Percentiles rank a stretch among this genome's conserved stretches.
phyloP scores from a whole-genome alignment of 2,888 invertebrate genomes.

The Pachymerium ferrugineum region DNA sequence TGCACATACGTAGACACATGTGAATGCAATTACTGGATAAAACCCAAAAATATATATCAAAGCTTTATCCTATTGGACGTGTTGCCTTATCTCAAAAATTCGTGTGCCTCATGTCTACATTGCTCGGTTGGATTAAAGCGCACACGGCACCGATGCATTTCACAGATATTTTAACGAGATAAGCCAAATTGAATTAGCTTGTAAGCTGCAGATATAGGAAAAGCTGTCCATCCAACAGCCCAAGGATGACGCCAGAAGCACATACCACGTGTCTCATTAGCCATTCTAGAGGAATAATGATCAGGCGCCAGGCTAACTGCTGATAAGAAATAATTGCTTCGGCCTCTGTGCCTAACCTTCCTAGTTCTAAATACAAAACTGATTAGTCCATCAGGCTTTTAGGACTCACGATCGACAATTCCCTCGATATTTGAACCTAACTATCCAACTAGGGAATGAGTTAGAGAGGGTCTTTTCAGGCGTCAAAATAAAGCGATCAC shows the following conservation, averaged over 20 bases:
- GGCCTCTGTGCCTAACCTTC: neutral
- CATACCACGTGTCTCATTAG: neutral
- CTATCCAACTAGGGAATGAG: neutral
- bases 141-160: neutral
- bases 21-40: neutral
- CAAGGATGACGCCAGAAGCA: neutral
- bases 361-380: neutral
- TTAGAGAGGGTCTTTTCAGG: conserved; percentile 4
- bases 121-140: neutral
- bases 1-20: neutral
- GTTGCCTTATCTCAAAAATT: conserved; percentile 4
- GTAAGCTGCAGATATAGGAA: conserved; percentile 10
- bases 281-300: neutral
- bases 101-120: neutral
- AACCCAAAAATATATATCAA: neutral
- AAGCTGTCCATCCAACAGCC: neutral
- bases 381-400: neutral
- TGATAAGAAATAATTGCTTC: neutral
- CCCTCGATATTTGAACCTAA: neutral
- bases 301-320: neutral
- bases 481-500: conserved; percentile 18
- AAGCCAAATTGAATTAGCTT: conserved; percentile 10
- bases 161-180: neutral
- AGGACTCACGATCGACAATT: neutral
- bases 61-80: neutral